A percentile compares a stretch with the other conserved stretches of the same genome.
Conservation (phyloP, 2,113 vertebrate species). For the Orycteropus afer region DNA sequence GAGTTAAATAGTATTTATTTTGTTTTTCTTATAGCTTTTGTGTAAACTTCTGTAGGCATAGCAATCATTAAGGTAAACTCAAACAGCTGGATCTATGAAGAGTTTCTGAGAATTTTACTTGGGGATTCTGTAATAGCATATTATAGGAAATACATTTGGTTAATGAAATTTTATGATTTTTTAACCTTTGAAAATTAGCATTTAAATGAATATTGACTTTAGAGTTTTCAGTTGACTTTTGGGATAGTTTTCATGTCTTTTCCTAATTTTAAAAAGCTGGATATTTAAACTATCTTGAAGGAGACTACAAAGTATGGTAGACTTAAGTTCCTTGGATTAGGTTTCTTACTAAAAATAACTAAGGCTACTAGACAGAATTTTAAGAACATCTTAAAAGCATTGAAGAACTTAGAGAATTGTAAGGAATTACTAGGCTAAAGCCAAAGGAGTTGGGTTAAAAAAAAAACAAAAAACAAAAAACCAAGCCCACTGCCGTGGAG, state of each 20-base stretch:
- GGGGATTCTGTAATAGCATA: background rate
- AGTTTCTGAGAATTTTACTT: background rate
- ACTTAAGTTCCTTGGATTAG: background rate
- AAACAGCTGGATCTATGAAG: slow-evolving; percentile 9
- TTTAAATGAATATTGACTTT: slow-evolving; percentile 10
- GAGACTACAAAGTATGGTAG: background rate
- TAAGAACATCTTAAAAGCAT: slow-evolving; percentile 11
- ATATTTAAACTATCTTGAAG: background rate
- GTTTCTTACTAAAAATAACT: slow-evolving; percentile 3
- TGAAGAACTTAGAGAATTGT: background rate
- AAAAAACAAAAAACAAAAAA: too few relatives aligned
- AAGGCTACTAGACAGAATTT: background rate
- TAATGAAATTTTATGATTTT: background rate
- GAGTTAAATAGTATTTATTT: background rate
- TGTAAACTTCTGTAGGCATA: background rate
- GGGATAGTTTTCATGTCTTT: background rate
- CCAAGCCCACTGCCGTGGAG: too few relatives aligned
- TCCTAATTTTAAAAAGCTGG: background rate
- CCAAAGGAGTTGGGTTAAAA: too few relatives aligned
- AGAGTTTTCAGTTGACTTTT: slow-evolving; percentile 1
- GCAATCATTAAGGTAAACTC: slow-evolving; percentile 34
- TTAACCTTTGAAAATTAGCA: slow-evolving; percentile 29
- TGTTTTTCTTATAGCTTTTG: slow-evolving; percentile 1
- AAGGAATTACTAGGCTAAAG: slow-evolving; percentile 15
- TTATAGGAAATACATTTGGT: background rate